A percentile compares a stretch with the other conserved stretches of the same genome.
Conservation (phyloP, 2,888 invertebrate species). For the Pristionchus entomophagus region DNA sequence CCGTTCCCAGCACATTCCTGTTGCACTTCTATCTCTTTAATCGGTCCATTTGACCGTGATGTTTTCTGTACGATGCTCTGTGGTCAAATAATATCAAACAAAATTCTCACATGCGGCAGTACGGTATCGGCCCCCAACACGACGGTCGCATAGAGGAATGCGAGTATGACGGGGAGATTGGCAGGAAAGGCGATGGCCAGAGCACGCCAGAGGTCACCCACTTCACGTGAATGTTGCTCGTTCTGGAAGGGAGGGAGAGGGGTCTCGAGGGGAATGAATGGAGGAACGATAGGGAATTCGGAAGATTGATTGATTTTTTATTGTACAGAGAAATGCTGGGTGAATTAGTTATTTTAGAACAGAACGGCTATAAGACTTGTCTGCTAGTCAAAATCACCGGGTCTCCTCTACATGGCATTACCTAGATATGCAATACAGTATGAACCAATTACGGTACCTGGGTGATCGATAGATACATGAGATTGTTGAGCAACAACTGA, state of each 20-base stretch:
- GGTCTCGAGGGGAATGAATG: no score
- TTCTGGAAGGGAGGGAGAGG: neutral
- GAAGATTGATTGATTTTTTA: no score
- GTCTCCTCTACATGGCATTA: no score
- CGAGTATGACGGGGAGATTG: slow-evolving; percentile 94
- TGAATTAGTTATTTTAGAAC: no score
- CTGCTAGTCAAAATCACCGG: no score
- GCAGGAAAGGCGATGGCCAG: slow-evolving; percentile 96
- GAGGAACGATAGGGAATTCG: no score
- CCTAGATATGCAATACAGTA: no score
- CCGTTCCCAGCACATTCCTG: neutral
- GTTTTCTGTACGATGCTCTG: neutral
- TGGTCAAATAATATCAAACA: neutral
- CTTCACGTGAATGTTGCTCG: slow-evolving; percentile 80
- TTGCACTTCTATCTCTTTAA: neutral
- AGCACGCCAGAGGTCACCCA: slow-evolving; percentile 96
- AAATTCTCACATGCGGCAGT: slow-evolving; percentile 85
- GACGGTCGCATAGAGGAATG: slow-evolving; percentile 94
- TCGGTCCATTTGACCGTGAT: neutral
- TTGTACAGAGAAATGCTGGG: no score
- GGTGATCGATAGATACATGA: slow-evolving; percentile 90
- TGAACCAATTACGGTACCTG: no score
- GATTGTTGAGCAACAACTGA: slow-evolving; percentile 98
- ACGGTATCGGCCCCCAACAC: slow-evolving; percentile 97
- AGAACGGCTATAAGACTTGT: no score